Conservation (phyloP, 2,888 invertebrate genomes). For the Temnothorax unifasciatus region DNA sequence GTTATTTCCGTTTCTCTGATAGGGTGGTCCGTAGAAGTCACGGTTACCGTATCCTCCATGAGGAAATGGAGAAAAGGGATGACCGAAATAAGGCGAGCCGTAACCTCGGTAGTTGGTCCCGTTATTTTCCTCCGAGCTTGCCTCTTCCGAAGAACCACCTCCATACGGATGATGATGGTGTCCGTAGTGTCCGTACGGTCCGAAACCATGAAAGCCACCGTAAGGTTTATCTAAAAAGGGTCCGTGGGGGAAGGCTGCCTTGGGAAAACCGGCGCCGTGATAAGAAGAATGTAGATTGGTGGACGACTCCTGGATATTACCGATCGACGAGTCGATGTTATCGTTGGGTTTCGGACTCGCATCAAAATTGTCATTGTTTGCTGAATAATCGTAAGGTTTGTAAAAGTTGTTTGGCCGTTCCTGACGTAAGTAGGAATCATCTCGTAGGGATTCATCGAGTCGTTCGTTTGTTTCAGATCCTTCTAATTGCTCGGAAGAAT, state of each 20-base stretch:
- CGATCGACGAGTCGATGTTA: background rate
- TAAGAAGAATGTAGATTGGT: slow-evolving; percentile 37
- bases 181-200: slow-evolving; percentile 21
- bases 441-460: background rate
- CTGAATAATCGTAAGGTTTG: slow-evolving; percentile 18
- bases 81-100: slow-evolving; percentile 4
- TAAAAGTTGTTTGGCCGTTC: slow-evolving; percentile 11
- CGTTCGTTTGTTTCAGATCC: background rate
- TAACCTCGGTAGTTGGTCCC: slow-evolving; percentile 18
- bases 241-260: slow-evolving; percentile 25
- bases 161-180: slow-evolving; percentile 35
- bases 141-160: background rate
- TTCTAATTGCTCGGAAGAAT: background rate
- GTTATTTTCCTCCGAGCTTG: slow-evolving; percentile 5
- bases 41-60: slow-evolving; percentile 23
- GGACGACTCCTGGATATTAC: slow-evolving; percentile 17
- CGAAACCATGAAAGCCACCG: slow-evolving; percentile 40
- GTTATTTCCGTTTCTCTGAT: slow-evolving; percentile 19
- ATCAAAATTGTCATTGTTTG: background rate
- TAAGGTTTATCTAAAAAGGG: slow-evolving; percentile 30
- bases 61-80: slow-evolving; percentile 23
- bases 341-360: background rate
- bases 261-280: background rate
- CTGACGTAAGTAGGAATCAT: background rate
- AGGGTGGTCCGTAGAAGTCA: slow-evolving; percentile 31